A percentile compares a stretch with the other conserved stretches of the same genome.
phyloP scores from a whole-genome alignment of 2,797 vertebrate genomes.

The Adrianichthys oophorus region DNA sequence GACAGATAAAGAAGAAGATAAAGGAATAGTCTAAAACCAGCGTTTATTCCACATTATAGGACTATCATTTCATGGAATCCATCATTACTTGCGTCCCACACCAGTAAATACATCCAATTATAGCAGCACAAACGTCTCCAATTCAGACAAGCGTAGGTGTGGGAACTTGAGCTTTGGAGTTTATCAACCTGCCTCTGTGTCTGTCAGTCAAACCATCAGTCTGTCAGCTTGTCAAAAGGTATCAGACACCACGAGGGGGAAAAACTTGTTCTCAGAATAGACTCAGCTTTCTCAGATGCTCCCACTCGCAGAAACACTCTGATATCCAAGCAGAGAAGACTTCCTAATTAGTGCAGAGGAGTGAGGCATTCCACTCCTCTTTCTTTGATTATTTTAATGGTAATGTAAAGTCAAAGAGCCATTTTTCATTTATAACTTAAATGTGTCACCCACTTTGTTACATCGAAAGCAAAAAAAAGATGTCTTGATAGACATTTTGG shows the following conservation, averaged over 20 bases:
- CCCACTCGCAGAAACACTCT: conserved; percentile 26
- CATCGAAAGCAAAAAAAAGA: too few species aligned
- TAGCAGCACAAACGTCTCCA: conserved; percentile 3
- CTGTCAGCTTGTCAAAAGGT: conserved; percentile 40
- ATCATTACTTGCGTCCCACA: background rate
- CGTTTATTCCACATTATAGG: background rate
- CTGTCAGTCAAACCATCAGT: conserved; percentile 47
- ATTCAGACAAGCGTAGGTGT: background rate
- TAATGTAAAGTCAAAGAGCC: too few species aligned
- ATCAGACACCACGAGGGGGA: conserved; percentile 36
- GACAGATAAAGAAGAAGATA: too few species aligned
- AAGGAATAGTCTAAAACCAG: too few species aligned
- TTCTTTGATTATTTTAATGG: background rate
- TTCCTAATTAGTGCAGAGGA: background rate
- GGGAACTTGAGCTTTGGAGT: conserved; percentile 26
- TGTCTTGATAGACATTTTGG: too few species aligned
- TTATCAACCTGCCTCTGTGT: conserved; percentile 23
- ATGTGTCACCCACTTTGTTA: too few species aligned
- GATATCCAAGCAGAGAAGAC: conserved; percentile 32
- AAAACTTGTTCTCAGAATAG: conserved; percentile 54
- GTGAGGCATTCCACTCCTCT: background rate
- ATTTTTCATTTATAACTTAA: too few species aligned
- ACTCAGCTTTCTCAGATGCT: conserved; percentile 44
- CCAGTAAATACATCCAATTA: conserved; percentile 1
- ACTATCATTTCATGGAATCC: background rate